Evolutionary conservation across 2,797 vertebrate species (phyloP), one percentile per base, ranked within the genome.

Genomic region (Enteromius mattozi): DNA sequence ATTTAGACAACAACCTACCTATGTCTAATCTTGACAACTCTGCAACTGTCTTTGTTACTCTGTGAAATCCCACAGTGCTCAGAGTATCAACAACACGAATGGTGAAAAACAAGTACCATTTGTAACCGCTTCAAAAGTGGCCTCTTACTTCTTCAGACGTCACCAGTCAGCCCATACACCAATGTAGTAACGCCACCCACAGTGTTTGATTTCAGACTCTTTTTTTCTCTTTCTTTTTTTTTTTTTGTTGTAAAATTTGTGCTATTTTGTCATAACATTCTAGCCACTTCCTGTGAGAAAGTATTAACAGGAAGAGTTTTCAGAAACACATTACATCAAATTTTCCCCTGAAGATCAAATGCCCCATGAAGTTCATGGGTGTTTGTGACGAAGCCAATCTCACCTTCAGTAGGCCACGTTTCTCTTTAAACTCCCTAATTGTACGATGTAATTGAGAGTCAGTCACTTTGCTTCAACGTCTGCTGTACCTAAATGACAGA

Each of bases 281-380:
- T 74, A 33, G 47, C 17, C 47, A 51, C 71, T 74, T 74, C 71
- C 49, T 74, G 71, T 66, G 63, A 66, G 30, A 16, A 66, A 66
- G 7, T 54, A 35, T 54, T 75, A 75, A 51, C 71, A 74, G 47
- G 9, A 35, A 75, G 42, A 72, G 30, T 74, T 51, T 33, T 33
- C 47, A 35, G 17, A 35, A 54, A 10, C 30, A 37, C 13, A 35
- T 54, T 54, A 75, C 30, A 54, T 75, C 2, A 75, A n/a, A 54
- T n/a, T 13, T 21, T 35, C 33, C 51, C 19, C 30, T 74, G 47
- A 30, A 54, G 51, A 75, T 35, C 27, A 75, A 75, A 35, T 21
- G 12, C 10, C 49, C 45, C 0, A 10, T 30, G 24, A 51, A 74
- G 27, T 74, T 27, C 71, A 54, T 54, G 17, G 0, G 27, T 75